Percentiles rank a stretch among this genome's conserved stretches.
Evolutionary conservation across 2,113 vertebrate species (phyloP).

Genomic region (Bettongia penicillata): DNA sequence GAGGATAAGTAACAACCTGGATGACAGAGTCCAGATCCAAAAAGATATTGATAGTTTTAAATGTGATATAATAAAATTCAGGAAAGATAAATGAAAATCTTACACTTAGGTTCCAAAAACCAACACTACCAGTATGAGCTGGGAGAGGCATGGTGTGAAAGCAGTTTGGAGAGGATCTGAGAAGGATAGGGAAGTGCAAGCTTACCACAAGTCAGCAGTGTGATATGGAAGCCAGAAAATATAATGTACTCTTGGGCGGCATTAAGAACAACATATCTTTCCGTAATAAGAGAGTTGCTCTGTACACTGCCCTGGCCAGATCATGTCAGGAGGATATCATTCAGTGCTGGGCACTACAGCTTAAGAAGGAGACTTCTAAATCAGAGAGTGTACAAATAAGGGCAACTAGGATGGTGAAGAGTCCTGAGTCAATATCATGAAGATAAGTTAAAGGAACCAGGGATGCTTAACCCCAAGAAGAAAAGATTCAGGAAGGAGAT

Average conservation of each 20-base stretch:
- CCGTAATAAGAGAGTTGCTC: neutral
- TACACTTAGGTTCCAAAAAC: neutral
- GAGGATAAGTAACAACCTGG: neutral
- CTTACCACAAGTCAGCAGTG: neutral
- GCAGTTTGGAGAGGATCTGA: neutral
- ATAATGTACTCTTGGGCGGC: too few relatives aligned
- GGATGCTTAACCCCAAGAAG: neutral
- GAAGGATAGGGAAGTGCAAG: neutral
- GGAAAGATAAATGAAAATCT: neutral
- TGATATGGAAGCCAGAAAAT: neutral
- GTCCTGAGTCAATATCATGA: neutral
- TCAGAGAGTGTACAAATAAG: neutral
- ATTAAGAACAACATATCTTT: too few relatives aligned
- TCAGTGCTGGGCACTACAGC: neutral
- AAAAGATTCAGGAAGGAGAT: neutral
- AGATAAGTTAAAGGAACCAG: neutral
- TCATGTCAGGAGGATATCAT: neutral
- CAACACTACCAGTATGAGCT: neutral
- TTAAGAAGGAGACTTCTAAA: neutral
- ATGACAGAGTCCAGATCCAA: neutral
- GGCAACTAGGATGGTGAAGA: neutral
- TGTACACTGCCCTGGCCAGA: neutral
- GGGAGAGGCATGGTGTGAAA: neutral
- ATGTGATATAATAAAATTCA: neutral
- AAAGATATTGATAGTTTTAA: neutral